Percentiles rank a stretch among this genome's conserved stretches.
phyloP scores from a whole-genome alignment of 2,888 invertebrate genomes.

The Chalcosyrphus nemorum region DNA sequence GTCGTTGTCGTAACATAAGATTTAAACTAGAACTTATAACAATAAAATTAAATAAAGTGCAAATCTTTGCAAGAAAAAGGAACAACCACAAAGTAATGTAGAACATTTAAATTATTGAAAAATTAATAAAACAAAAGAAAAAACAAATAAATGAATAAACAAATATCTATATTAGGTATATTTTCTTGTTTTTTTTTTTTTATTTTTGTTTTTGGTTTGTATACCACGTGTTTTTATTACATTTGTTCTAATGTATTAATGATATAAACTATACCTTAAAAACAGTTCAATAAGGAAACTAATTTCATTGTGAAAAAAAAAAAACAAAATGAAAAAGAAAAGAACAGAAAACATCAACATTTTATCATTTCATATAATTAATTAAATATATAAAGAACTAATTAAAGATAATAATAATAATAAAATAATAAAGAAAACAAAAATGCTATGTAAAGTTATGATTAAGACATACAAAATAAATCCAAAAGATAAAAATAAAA shows the following conservation, averaged over 20 bases:
- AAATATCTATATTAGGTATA: constrained; percentile 73
- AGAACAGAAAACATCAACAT: constrained; percentile 54
- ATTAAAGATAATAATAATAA: constrained; percentile 47
- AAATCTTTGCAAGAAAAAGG: constrained; percentile 38
- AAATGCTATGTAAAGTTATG: constrained; percentile 71
- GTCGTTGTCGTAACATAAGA: constrained; percentile 71
- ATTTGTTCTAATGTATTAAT: constrained; percentile 55
- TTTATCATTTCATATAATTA: constrained; percentile 63
- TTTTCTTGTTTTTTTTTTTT: constrained; percentile 45
- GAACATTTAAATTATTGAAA: constrained; percentile 56
- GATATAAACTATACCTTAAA: constrained; percentile 41
- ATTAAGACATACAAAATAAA: constrained; percentile 72
- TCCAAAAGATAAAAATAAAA: constrained; percentile 67
- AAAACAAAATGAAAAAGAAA: constrained; percentile 3
- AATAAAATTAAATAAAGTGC: constrained; percentile 55
- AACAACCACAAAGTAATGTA: constrained; percentile 65
- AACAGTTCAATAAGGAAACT: constrained; percentile 15
- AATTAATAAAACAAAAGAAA: not conserved
- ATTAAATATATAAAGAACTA: constrained; percentile 38
- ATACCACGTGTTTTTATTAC: constrained; percentile 62
- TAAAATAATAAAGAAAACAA: constrained; percentile 37
- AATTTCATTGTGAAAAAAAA: constrained; percentile 45
- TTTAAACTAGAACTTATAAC: constrained; percentile 66
- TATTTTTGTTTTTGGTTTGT: constrained; percentile 52
- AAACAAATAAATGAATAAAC: constrained; percentile 41